phyloP scores from a whole-genome alignment of 2,797 vertebrate genomes.

The Telmatherina bonti region DNA sequence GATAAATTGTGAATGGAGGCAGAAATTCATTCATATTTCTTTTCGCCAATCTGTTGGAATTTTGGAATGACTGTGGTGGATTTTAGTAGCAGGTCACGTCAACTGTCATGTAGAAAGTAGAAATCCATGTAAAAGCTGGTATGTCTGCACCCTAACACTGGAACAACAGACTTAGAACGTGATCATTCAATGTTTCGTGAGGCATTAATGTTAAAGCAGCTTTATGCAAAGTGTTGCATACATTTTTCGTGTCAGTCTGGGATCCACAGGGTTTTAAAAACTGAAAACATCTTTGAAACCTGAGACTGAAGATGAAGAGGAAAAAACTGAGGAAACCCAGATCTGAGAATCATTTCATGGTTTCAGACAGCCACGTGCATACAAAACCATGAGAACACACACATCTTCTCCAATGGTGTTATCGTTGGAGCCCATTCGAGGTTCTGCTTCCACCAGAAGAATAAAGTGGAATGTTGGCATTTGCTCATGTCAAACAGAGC shows the following conservation, averaged over 20 bases:
- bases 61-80: too few relatives aligned
- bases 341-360: neutral
- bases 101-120: too few relatives aligned
- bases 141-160: too few relatives aligned
- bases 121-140: too few relatives aligned
- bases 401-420: slow-evolving; percentile 50
- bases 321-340: slow-evolving; percentile 11
- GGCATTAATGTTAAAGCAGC: neutral
- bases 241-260: neutral
- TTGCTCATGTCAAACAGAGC: slow-evolving; percentile 67
- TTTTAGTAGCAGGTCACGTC: too few relatives aligned
- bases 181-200: neutral
- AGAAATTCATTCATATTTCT: too few relatives aligned
- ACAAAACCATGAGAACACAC: slow-evolving; percentile 27
- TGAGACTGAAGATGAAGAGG: neutral
- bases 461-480: slow-evolving; percentile 65
- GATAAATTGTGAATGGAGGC: too few relatives aligned
- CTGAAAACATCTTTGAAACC: slow-evolving; percentile 6
- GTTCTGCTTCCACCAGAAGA: slow-evolving; percentile 26
- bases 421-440: slow-evolving; percentile 58
- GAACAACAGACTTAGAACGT: too few relatives aligned
- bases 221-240: neutral
- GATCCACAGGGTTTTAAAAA: neutral
- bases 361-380: slow-evolving; percentile 5
- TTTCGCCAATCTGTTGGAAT: too few relatives aligned